Evolutionary conservation across 30 jellyfish, hydroid and myxozoan genomes (phyloP).

Genomic region (Clytia hemisphaerica): DNA sequence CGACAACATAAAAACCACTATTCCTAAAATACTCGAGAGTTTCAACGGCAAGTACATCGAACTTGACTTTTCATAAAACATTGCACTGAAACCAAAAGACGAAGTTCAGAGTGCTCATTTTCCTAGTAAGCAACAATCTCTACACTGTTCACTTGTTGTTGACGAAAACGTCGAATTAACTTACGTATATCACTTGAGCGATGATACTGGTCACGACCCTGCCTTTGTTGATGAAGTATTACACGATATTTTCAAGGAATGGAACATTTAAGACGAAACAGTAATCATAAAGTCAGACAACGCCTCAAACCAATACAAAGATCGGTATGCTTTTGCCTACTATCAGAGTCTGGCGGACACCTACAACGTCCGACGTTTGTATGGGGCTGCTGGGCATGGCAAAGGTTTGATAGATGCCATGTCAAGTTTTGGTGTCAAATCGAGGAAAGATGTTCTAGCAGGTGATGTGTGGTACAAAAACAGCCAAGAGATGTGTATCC

Average conservation of each 20-base stretch:
- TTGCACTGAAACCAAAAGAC: neutral
- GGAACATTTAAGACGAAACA: slow-evolving; percentile 13
- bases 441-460: neutral
- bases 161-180: neutral
- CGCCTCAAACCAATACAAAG: neutral
- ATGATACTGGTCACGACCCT: slow-evolving; percentile 31
- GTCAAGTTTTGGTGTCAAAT: slow-evolving; percentile 3
- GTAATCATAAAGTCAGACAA: slow-evolving; percentile 3
- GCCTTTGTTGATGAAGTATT: slow-evolving; percentile 21
- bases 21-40: too few relatives aligned
- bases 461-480: slow-evolving; percentile 18
- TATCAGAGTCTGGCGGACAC: neutral
- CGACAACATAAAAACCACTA: too few relatives aligned
- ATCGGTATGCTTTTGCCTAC: neutral
- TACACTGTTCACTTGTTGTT: neutral
- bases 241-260: slow-evolving; percentile 2
- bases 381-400: too few relatives aligned
- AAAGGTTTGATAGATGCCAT: neutral
- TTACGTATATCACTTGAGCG: slow-evolving; percentile 10
- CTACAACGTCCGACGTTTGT: neutral
- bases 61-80: too few relatives aligned
- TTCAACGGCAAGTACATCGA: too few relatives aligned
- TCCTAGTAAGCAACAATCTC: neutral
- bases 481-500: neutral
- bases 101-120: neutral